Evolutionary conservation across 2,888 invertebrate species (phyloP), one percentile per base, ranked within the genome.

Genomic region (Rapana venosa): DNA sequence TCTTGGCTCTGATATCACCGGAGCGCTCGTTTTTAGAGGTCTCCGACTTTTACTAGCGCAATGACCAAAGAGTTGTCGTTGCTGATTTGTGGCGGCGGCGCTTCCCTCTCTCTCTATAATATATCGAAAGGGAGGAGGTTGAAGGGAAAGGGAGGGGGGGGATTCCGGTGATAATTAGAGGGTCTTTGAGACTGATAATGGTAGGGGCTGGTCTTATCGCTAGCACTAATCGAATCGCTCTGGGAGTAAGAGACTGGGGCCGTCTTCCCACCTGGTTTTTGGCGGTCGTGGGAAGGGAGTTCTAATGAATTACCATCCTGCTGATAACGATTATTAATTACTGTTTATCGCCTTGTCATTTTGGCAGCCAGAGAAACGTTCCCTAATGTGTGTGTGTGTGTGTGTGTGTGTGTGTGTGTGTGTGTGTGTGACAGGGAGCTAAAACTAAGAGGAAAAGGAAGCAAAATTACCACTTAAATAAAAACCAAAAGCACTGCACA

Each of bases 81-180:
- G 30, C 86, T 86, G 86, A 86, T 86, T 86, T 86, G 86, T 66
- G 86, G 86, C 86, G 85, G 13, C 61, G 61, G 32, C 32, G 22
- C 15, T 22, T 61, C 61, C 13, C 61, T 61, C 61, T 61, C 61
- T 13, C 61, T 61, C 61, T 79, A 15, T 86, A 5, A 15, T 86
- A 5, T 30, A 30, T 32, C 32, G 86, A 66, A 58, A 26, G 17
- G 58, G 85, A 56, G 22, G 58, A 13, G 58, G 85, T n/a, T 15
- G 32, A n/a, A 30, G 58, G 58, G 32, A 8, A 32, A 2, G 58
- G 85, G 17, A 13, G 35, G 32, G 13, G 15, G 86, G 0, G 86
- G 32, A 86, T 86, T 86, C 86, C 66, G 86, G 86, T 86, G 86
- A 86, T 86, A 86, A 86, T 86, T 86, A 86, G 61, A 66, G 83